Evolutionary conservation across 2,797 vertebrate genomes (phyloP).

Genomic region (Lagorchestes hirsutus): DNA sequence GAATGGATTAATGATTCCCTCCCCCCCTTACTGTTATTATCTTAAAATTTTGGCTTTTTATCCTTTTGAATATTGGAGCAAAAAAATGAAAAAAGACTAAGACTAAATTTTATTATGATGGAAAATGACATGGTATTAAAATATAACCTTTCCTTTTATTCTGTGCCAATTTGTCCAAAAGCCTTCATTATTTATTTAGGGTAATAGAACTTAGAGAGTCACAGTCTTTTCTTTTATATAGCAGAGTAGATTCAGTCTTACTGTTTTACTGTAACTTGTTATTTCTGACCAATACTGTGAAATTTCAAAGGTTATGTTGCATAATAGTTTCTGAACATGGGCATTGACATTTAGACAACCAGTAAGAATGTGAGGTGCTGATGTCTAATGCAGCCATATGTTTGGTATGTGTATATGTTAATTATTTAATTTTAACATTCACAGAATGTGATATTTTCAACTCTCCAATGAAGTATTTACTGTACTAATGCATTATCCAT

Average conservation of each 20-base stretch:
- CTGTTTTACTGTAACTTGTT: slow-evolving; percentile 68
- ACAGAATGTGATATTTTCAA: slow-evolving; percentile 70
- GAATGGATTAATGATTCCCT: slow-evolving; percentile 58
- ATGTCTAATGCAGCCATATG: slow-evolving; percentile 73
- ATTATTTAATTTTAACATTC: slow-evolving; percentile 80
- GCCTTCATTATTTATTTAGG: slow-evolving; percentile 76
- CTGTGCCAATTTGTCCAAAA: slow-evolving; percentile 70
- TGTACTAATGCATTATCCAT: slow-evolving; percentile 76
- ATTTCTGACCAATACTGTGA: slow-evolving; percentile 80
- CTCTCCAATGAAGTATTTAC: slow-evolving; percentile 67
- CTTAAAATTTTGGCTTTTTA: slow-evolving; percentile 65
- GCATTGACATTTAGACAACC: slow-evolving; percentile 79
- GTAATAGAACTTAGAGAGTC: slow-evolving; percentile 72
- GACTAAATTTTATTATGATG: slow-evolving; percentile 37
- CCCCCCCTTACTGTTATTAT: slow-evolving; percentile 45
- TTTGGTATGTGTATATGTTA: slow-evolving; percentile 74
- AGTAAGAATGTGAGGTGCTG: slow-evolving; percentile 71
- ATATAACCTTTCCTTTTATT: slow-evolving; percentile 61
- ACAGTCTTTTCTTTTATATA: slow-evolving; percentile 56
- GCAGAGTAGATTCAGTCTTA: slow-evolving; percentile 68
- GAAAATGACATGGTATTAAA: slow-evolving; percentile 67
- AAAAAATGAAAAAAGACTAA: slow-evolving; percentile 46
- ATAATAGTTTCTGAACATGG: slow-evolving; percentile 73
- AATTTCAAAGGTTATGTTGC: slow-evolving; percentile 83
- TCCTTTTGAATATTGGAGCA: slow-evolving; percentile 60